phyloP scores from a whole-genome alignment of 1,140 invertebrate species.

The Agrypnia vestita region DNA sequence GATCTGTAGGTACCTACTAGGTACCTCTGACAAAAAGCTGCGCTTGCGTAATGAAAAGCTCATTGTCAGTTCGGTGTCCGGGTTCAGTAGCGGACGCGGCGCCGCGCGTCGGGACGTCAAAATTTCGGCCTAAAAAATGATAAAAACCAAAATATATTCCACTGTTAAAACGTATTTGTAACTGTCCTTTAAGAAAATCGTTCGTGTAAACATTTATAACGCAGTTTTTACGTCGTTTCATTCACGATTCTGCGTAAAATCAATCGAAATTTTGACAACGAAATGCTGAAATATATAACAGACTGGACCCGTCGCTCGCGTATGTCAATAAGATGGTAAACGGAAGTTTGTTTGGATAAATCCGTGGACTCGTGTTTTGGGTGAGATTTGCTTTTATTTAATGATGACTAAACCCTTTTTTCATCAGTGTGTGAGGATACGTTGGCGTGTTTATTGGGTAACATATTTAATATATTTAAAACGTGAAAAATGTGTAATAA shows the following conservation, averaged over 20 bases:
- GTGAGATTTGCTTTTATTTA: background rate
- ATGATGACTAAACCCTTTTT: no score
- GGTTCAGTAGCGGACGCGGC: conserved; percentile 7
- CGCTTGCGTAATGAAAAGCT: conserved; percentile 24
- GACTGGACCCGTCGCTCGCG: background rate
- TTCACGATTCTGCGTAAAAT: background rate
- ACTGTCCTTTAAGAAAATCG: background rate
- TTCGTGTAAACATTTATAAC: background rate
- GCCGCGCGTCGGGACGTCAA: conserved; percentile 35
- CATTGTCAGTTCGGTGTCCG: conserved; percentile 5
- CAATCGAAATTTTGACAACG: conserved; percentile 1
- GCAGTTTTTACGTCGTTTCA: background rate
- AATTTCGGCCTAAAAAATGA: conserved; percentile 23
- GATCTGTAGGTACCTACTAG: no score
- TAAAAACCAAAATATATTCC: conserved; percentile 3
- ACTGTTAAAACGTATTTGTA: background rate
- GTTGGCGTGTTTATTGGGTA: no score
- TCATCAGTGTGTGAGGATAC: no score
- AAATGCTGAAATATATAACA: background rate
- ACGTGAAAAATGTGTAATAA: no score
- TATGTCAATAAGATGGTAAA: conserved; percentile 7
- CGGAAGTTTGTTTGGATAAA: background rate
- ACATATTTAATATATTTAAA: no score
- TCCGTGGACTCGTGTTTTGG: background rate
- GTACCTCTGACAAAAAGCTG: background rate